phyloP scores from a whole-genome alignment of 2,888 invertebrate species.

The Meandrusa payeni region DNA sequence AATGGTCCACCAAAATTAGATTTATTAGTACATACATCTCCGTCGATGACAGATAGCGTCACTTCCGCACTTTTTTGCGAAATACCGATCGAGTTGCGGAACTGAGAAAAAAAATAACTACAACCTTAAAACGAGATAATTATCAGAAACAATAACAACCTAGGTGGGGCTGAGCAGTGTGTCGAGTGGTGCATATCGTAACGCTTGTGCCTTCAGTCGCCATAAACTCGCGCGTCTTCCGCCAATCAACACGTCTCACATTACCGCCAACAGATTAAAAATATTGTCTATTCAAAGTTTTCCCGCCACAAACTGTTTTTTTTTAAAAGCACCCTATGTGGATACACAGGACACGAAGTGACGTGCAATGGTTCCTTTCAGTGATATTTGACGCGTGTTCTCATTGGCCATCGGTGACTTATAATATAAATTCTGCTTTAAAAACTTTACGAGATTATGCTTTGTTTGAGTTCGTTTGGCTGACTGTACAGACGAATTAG shows the following conservation, averaged over 20 bases:
- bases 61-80: conserved; percentile 13
- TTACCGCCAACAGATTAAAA: not conserved
- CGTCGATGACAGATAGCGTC: conserved; percentile 1
- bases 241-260: conserved; percentile 45
- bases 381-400: conserved; percentile 62
- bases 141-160: conserved; percentile 50
- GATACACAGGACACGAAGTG: conserved; percentile 52
- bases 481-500: conserved; percentile 26
- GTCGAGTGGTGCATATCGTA: conserved; percentile 51
- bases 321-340: conserved; percentile 42
- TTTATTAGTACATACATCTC: conserved; percentile 2
- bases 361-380: conserved; percentile 59
- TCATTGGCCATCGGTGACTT: conserved; percentile 45
- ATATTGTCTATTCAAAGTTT: conserved; percentile 5
- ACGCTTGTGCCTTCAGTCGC: conserved; percentile 39
- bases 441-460: conserved; percentile 43
- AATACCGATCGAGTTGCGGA: conserved; percentile 35
- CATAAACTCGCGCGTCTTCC: conserved; percentile 48
- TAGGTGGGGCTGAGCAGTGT: conserved; percentile 51
- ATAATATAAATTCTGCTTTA: conserved; percentile 29
- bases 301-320: conserved; percentile 5
- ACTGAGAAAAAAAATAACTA: conserved; percentile 31
- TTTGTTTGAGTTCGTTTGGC: conserved; percentile 44
- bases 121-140: conserved; percentile 53
- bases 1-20: too few relatives aligned